These are phyloP conservation scores for Thalpophila matura DNA, from an alignment of 2,888 invertebrate genomes.

Conservation along the genomic window DNA sequence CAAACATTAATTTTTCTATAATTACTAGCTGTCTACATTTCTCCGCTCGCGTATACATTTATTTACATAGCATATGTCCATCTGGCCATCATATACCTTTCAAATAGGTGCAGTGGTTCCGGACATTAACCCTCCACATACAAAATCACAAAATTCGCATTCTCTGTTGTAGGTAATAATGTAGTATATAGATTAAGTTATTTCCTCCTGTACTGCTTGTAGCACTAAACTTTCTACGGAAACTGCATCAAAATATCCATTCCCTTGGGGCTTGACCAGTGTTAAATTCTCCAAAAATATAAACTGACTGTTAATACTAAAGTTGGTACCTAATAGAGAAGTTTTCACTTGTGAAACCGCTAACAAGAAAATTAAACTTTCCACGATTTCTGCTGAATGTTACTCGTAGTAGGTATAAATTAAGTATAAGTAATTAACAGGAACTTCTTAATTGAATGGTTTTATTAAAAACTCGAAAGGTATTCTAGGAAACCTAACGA, in stretches of 20 bases:
- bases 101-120: too few species aligned
- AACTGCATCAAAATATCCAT: neutral
- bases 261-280: neutral
- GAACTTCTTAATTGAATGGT: slow-evolving; percentile 18
- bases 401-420: neutral
- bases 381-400: neutral
- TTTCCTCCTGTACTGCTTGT: too few species aligned
- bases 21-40: too few species aligned
- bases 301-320: neutral
- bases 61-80: too few species aligned
- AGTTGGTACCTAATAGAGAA: neutral
- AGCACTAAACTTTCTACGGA: neutral
- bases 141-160: too few species aligned
- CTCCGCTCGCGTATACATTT: too few species aligned
- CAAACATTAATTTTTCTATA: too few species aligned
- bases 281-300: neutral
- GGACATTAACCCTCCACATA: too few species aligned
- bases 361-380: neutral
- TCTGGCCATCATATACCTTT: too few species aligned
- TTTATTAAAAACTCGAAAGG: neutral
- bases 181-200: too few species aligned
- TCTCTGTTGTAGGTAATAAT: too few species aligned
- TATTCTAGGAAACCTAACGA: too few species aligned
- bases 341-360: neutral
- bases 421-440: neutral